Percentiles rank a stretch among this genome's conserved stretches.
phyloP scores from a whole-genome alignment of 2,888 invertebrate genomes.

The Mythimna lalbum region DNA sequence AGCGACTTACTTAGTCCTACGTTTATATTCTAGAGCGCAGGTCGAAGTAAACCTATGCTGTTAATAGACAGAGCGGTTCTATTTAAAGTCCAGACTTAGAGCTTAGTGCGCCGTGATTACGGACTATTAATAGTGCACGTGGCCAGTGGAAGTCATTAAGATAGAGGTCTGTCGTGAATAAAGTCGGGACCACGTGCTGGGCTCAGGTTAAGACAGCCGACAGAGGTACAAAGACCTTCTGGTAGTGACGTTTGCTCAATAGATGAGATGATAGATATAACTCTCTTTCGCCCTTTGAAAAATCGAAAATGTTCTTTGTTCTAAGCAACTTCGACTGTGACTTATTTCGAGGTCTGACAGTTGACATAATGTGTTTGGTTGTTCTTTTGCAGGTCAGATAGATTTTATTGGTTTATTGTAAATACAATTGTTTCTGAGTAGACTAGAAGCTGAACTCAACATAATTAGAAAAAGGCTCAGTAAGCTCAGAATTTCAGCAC shows the following conservation, averaged over 20 bases:
- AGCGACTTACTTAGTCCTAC: too few species aligned
- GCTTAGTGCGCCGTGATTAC: conserved; percentile 8
- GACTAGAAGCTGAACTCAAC: neutral
- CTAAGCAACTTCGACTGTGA: neutral
- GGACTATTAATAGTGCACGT: conserved; percentile 14
- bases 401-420: neutral
- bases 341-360: neutral
- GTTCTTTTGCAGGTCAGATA: neutral
- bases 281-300: neutral
- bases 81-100: conserved; percentile 27
- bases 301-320: neutral
- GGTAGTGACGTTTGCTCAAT: neutral
- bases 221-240: neutral
- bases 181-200: neutral
- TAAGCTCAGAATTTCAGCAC: too few species aligned
- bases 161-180: neutral
- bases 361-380: neutral
- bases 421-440: neutral
- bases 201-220: neutral
- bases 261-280: neutral
- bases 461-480: neutral
- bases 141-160: conserved; percentile 4
- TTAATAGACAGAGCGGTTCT: conserved; percentile 18
- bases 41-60: conserved; percentile 5
- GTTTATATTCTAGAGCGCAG: neutral